Percentiles rank a stretch among this genome's conserved stretches.
These are phyloP conservation scores for Cichladusa arquata DNA, from an alignment of 2,113 vertebrate genomes.

Conservation along the genomic window DNA sequence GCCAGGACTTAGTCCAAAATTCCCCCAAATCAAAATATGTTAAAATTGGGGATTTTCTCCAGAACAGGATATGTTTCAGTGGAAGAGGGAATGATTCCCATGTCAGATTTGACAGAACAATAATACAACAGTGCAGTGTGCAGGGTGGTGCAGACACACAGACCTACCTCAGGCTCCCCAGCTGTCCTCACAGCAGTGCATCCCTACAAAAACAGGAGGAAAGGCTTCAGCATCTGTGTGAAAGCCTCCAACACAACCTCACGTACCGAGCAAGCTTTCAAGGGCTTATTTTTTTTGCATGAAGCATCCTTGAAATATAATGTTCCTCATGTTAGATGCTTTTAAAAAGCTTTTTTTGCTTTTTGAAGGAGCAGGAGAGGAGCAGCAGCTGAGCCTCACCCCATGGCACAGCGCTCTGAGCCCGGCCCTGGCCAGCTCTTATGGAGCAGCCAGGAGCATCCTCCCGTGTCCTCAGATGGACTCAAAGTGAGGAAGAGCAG, in stretches of 20 bases:
- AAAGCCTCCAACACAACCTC: not conserved
- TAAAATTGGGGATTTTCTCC: accelerated
- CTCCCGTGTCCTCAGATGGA: accelerated
- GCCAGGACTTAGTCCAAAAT: not conserved
- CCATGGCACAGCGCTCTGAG: accelerated
- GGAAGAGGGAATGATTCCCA: not conserved
- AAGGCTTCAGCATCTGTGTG: not conserved
- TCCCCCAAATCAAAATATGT: not conserved
- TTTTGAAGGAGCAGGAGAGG: not conserved
- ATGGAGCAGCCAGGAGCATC: not conserved
- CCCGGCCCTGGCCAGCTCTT: not conserved
- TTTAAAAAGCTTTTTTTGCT: not conserved
- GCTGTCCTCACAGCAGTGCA: not conserved
- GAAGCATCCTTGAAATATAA: not conserved
- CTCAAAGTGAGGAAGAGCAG: not conserved
- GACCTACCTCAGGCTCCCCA: not conserved
- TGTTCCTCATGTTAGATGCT: not conserved
- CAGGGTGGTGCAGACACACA: not conserved
- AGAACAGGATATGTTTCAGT: not conserved
- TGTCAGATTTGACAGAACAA: not conserved
- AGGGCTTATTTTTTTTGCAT: not conserved
- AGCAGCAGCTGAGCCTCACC: not conserved
- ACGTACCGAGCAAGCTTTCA: not conserved
- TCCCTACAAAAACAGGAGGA: accelerated
- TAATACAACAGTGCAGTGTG: accelerated